These are phyloP conservation scores for Polypterus bichir DNA, from an alignment of 2,113 vertebrate genomes.

Conservation along the genomic window DNA sequence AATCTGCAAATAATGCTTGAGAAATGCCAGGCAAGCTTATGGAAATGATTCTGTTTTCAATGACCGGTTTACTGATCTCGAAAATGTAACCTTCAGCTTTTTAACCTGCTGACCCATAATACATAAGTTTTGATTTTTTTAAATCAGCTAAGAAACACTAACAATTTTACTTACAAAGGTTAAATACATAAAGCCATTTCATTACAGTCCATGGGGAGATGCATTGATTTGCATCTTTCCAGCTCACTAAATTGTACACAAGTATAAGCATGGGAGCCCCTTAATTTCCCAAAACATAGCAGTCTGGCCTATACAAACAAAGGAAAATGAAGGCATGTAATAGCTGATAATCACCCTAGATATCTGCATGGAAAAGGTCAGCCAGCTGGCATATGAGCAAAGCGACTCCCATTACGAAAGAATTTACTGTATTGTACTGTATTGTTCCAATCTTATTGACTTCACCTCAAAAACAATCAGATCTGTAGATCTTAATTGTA, in stretches of 20 bases:
- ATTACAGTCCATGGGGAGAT: conserved; percentile 19
- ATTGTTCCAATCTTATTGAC: too few species aligned
- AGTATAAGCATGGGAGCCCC: background rate
- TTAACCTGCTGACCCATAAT: conserved; percentile 25
- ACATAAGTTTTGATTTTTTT: conserved; percentile 24
- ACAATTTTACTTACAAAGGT: conserved; percentile 24
- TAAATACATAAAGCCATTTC: conserved; percentile 31
- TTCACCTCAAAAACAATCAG: too few species aligned
- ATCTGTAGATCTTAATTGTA: too few species aligned
- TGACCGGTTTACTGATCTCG: conserved; percentile 16
- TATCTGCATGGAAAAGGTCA: too few species aligned
- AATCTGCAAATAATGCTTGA: conserved; percentile 16
- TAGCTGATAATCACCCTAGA: too few species aligned
- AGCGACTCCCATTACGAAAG: too few species aligned
- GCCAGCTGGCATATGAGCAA: too few species aligned
- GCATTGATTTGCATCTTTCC: conserved; percentile 18
- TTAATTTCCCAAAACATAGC: too few species aligned
- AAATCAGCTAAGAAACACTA: conserved; percentile 19
- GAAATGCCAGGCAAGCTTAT: conserved; percentile 16
- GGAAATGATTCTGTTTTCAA: conserved; percentile 25
- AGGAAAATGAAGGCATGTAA: too few species aligned
- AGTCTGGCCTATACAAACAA: too few species aligned
- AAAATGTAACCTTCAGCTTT: conserved; percentile 19
- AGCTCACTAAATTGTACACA: conserved; percentile 6
- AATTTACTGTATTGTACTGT: too few species aligned